Evolutionary conservation across 2,797 vertebrate species (phyloP).

Genomic region (Paedocypris micromegethes): DNA sequence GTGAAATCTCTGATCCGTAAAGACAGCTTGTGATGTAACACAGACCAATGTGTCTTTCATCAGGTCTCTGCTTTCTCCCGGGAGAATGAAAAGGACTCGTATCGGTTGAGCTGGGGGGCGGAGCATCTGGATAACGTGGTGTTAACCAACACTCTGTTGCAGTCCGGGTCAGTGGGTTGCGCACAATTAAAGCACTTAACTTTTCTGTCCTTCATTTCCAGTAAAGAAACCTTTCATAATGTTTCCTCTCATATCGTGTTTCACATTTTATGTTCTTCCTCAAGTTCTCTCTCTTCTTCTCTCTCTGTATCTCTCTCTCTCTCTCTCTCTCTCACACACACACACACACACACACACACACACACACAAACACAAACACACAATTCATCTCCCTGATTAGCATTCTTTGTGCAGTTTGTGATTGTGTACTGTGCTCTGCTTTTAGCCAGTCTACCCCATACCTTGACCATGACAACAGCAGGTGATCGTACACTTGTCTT

Average conservation of each 20-base stretch:
- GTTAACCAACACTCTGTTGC: conserved; percentile 87
- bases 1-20: neutral
- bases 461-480: conserved; percentile 99
- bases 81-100: conserved; percentile 84
- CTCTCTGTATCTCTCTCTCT: conserved; percentile 5
- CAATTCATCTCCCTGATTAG: conserved; percentile 24
- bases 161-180: conserved; percentile 83
- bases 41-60: conserved; percentile 16
- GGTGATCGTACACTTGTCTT: conserved; percentile 79
- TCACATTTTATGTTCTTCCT: neutral
- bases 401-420: conserved; percentile 64
- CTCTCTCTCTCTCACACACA: conserved; percentile 32
- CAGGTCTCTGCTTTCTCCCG: conserved; percentile 83
- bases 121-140: conserved; percentile 95
- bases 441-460: conserved; percentile 92
- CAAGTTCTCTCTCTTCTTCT: neutral
- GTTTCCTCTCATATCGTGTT: conserved; percentile 16
- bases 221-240: too few relatives aligned
- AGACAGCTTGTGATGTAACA: neutral
- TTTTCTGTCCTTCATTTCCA: neutral
- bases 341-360: conserved; percentile 39
- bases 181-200: neutral
- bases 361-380: conserved; percentile 29
- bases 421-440: conserved; percentile 79
- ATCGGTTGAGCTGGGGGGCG: conserved; percentile 90